Base-by-base conservation (phyloP, 1,140 invertebrate species). In the Calycopis cecrops region DNA sequence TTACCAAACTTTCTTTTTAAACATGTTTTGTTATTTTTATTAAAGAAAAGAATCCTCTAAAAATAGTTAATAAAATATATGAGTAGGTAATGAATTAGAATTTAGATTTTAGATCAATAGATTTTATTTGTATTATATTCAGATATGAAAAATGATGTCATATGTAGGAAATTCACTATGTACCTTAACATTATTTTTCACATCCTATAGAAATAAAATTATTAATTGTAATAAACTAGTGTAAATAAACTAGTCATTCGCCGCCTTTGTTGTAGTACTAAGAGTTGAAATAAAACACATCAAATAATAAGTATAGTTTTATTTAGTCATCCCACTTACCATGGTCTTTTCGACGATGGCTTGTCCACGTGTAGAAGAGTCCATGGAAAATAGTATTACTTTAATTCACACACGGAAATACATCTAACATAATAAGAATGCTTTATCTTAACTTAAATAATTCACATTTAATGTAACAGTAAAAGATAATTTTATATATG, bases 351-450 rank as follows among this genome's bases (percentile, higher is more conserved):
- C 80, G 79, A 65, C 69, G 68, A 63, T 65, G 62, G 69, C 76
- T 83, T 73, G 71, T 62, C 67, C 75, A 68, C 67, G 68, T 69
- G 66, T 78, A 80, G 76, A 82, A 77, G 69, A 82, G 75, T 80
- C 83, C 81, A 86, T 84, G 79, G 78, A 86, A 86, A 84, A 86
- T 63, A 82, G 70, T 73, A 51, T 65, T 67, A 67, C 72, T 77
- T 83, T 81, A 73, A 77, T 80, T 69, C 67, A 70, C 76, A 83
- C 78, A 79, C 69, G 71, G 62, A 67, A 28, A 28, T n/a, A 60
- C 48, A 50, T 21, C 10, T 53, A 28, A 52, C 54, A 57, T 56
- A 61, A 65, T 63, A 56, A 57, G 55, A 58, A 58, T 60, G 34
- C 54, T 59, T 60, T 56, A 60, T 59, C 52, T 59, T 54, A 48